Conservation (phyloP, 2,888 invertebrate genomes). For the Tuberolachnus salignus region DNA sequence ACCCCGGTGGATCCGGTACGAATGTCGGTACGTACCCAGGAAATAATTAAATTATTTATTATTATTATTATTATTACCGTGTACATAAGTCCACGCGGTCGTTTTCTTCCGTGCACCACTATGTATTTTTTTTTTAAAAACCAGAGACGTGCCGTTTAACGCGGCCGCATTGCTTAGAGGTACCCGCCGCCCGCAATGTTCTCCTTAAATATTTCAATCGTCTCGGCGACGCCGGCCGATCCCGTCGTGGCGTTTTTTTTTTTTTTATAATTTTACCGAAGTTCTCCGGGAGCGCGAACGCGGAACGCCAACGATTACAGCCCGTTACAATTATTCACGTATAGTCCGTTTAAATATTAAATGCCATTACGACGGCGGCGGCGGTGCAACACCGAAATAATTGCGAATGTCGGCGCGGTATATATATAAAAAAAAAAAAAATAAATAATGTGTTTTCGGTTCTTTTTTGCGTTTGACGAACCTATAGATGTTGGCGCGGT, state of each 20-base stretch:
- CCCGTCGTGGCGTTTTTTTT: not conserved
- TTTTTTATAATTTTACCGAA: not conserved
- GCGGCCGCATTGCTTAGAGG: too few relatives aligned
- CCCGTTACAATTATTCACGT: slow-evolving; percentile 2
- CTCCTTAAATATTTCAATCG: slow-evolving; percentile 20
- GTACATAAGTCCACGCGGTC: too few relatives aligned
- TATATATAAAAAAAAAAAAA: not conserved
- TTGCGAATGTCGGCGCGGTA: not conserved
- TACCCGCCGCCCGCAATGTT: not conserved
- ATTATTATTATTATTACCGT: too few relatives aligned
- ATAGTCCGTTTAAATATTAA: slow-evolving; percentile 13
- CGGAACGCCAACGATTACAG: not conserved
- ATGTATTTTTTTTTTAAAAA: too few relatives aligned
- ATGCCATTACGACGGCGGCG: not conserved
- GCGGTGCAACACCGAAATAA: too few relatives aligned
- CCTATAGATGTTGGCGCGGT: not conserved
- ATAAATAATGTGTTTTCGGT: not conserved
- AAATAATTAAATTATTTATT: too few relatives aligned
- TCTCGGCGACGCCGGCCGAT: not conserved
- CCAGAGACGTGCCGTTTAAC: too few relatives aligned
- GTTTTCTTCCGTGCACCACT: too few relatives aligned
- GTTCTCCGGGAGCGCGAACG: not conserved
- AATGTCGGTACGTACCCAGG: too few relatives aligned
- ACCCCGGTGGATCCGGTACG: too few relatives aligned
- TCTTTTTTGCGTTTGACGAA: not conserved